Evolutionary conservation across 2,888 invertebrate species (phyloP), one percentile per base, ranked within the genome.

Genomic region (Phorcus lineatus): DNA sequence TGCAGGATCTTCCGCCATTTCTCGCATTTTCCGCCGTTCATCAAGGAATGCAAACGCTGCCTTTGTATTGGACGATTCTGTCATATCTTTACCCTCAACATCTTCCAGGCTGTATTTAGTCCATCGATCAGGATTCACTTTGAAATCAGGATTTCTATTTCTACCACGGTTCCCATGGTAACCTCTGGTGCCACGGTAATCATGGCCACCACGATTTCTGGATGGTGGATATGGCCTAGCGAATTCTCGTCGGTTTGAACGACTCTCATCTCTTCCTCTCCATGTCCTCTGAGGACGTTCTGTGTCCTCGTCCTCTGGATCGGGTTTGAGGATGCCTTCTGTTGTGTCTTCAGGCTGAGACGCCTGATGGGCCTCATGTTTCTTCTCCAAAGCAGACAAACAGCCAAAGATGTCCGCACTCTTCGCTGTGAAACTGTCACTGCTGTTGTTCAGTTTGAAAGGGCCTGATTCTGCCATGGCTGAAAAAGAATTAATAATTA

Each of bases 51-150:
- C 95, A 86, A 97, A 94, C 0, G 97, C 97, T 55, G 96, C 96
- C 70, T 95, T 95, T 17, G 95, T 95, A 89, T 97, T 97, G 62
- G 96, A 95, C 78, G 94, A 94, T 80, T 97, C 96, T 0, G 97
- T 96, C 94, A 97, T 96, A 89, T 97, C 96, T 19, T 95, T 95
- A 80, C 94, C 94, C 9, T 94, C 94, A 2, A 97, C 96, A 94
- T 97, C 96, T 36, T 95, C 95, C 22, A 97, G 92, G 19, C 95
- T 95, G 89, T 97, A 97, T 90, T 95, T 96, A 16, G 95, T 95
- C 96, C 96, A 97, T 90, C 96, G 96, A 82, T 96, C 95, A 17
- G 97, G 97, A 93, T 97, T 95, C 84, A 95, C 95, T 89, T 95
- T 94, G 89, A 95, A 95, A 84, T 94, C 90, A 28, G 90, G 90